These are phyloP conservation scores for Drosophila nigrodunni DNA, from an alignment of 1,140 invertebrate species.

Conservation along the genomic window DNA sequence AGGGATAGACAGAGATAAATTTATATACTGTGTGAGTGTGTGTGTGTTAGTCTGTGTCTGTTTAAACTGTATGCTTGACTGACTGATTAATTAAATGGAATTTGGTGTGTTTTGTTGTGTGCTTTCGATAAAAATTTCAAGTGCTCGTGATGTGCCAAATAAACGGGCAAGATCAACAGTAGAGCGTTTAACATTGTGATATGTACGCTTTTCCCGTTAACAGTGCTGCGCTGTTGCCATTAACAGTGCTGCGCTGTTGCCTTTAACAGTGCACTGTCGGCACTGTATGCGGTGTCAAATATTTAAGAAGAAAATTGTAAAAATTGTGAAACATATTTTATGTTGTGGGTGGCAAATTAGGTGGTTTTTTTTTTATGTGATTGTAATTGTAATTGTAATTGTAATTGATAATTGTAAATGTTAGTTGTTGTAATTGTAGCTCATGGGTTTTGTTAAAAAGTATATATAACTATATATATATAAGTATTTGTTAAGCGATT, in stretches of 20 bases:
- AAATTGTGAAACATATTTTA: conserved; percentile 11
- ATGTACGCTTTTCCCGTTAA: conserved; percentile 12
- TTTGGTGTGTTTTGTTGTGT: conserved; percentile 20
- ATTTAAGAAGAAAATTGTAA: conserved; percentile 13
- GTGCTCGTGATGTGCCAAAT: conserved; percentile 38
- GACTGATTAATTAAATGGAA: conserved; percentile 32
- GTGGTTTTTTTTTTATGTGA: conserved; percentile 15
- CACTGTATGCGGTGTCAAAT: conserved; percentile 15
- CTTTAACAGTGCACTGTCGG: background rate
- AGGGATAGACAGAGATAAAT: conserved; percentile 31
- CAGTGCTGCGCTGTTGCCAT: conserved; percentile 1
- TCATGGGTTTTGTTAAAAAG: conserved; percentile 26
- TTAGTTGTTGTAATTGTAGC: conserved; percentile 23
- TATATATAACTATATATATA: conserved; percentile 52
- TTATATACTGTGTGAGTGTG: conserved; percentile 28
- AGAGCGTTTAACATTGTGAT: conserved; percentile 1
- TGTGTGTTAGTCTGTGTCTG: conserved; percentile 21
- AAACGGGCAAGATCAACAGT: conserved; percentile 7
- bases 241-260: conserved; percentile 28
- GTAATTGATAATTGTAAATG: conserved; percentile 31
- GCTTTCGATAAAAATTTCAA: conserved; percentile 35
- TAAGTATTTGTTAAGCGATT: conserved; percentile 70
- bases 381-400: conserved; percentile 28
- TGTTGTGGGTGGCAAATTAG: conserved; percentile 2
- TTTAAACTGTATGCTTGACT: conserved; percentile 43